Evolutionary conservation across 2,888 invertebrate genomes (phyloP).

Genomic region (Heterodera filipjevi): DNA sequence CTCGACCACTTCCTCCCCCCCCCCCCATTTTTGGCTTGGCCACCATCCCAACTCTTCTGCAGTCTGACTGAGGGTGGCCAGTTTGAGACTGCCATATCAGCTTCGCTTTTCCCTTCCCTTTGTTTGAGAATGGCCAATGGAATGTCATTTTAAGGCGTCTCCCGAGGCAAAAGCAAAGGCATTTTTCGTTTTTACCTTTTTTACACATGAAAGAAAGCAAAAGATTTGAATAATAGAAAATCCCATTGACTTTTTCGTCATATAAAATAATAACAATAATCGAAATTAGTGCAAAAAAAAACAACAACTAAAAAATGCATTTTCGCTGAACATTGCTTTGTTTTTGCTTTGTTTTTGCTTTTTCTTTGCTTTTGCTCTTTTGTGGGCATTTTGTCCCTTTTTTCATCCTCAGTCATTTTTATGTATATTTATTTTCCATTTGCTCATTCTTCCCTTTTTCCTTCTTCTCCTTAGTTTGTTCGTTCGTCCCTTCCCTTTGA

Average conservation of each 20-base stretch:
- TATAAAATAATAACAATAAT: too few species aligned
- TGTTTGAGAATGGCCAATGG: not conserved
- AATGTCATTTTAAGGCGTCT: not conserved
- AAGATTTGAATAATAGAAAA: too few species aligned
- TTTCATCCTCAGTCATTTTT: too few species aligned
- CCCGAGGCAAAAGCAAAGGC: not conserved
- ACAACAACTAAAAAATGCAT: too few species aligned
- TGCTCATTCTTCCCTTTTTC: not conserved
- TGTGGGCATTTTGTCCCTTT: too few species aligned
- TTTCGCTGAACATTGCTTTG: too few species aligned
- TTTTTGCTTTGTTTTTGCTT: too few species aligned
- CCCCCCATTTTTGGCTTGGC: not conserved
- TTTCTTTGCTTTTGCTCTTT: too few species aligned
- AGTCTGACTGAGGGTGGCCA: not conserved
- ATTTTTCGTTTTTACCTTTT: not conserved
- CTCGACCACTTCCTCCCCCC: not conserved
- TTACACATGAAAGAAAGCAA: not conserved
- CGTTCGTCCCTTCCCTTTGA: not conserved
- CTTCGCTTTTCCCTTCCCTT: not conserved
- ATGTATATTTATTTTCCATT: not conserved
- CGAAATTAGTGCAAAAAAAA: too few species aligned
- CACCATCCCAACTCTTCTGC: not conserved
- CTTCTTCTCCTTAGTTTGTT: not conserved
- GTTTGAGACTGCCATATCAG: not conserved
- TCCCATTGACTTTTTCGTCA: too few species aligned